A percentile compares a stretch with the other conserved stretches of the same genome.
These are phyloP conservation scores for Formicarius rufipectus DNA, from an alignment of 2,113 vertebrate species.

Conservation along the genomic window DNA sequence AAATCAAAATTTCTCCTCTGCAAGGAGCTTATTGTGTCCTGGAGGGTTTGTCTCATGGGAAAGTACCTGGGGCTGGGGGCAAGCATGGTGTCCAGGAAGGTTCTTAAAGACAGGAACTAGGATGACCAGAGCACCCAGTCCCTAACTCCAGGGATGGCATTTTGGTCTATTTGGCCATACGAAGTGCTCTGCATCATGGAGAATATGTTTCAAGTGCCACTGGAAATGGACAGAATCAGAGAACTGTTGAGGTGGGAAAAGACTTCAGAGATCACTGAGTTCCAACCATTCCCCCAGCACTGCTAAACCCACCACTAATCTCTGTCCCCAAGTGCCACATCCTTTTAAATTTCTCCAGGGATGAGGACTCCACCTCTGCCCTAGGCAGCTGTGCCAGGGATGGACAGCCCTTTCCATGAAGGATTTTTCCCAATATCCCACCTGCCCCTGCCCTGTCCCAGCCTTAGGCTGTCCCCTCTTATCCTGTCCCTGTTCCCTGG, in stretches of 20 bases:
- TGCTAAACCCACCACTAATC: not conserved
- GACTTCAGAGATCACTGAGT: rapidly evolving
- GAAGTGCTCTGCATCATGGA: rapidly evolving
- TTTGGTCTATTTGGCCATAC: rapidly evolving
- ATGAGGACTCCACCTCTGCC: not conserved
- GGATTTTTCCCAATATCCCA: not conserved
- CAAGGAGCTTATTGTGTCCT: rapidly evolving
- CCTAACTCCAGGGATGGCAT: rapidly evolving
- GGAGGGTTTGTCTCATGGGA: not conserved
- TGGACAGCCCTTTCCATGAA: rapidly evolving
- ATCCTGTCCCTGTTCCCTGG: not conserved
- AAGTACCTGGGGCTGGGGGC: not conserved
- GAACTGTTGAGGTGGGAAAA: not conserved
- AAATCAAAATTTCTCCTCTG: not conserved
- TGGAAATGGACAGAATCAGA: not conserved
- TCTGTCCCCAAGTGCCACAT: not conserved
- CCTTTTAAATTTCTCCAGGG: not conserved
- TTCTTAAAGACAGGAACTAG: not conserved
- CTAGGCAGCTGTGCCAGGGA: too few species aligned
- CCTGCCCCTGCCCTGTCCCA: not conserved
- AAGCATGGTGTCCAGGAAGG: rapidly evolving
- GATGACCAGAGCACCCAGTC: not conserved
- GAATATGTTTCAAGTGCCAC: not conserved
- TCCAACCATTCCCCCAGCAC: not conserved
- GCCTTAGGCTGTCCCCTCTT: not conserved